A percentile compares a stretch with the other conserved stretches of the same genome.
Evolutionary conservation across 2,888 invertebrate species (phyloP).

Genomic region (Helleia helle): DNA sequence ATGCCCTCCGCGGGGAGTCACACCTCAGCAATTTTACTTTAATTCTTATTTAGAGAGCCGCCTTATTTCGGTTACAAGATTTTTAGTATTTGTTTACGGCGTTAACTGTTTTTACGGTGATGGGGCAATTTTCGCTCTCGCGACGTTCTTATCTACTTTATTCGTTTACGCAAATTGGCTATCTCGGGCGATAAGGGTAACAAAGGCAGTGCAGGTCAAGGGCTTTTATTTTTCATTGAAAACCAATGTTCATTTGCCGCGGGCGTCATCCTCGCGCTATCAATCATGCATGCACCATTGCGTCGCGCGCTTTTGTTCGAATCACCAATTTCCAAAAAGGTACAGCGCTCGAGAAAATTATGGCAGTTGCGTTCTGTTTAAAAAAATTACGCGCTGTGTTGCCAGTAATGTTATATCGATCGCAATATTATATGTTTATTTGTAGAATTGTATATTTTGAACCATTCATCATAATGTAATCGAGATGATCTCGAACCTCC

Average conservation of each 20-base stretch:
- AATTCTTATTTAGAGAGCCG: constrained; percentile 72
- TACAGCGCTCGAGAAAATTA: constrained; percentile 55
- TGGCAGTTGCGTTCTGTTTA: constrained; percentile 59
- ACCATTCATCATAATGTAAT: not conserved
- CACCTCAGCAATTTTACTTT: constrained; percentile 71
- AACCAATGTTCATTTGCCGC: constrained; percentile 45
- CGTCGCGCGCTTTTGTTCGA: constrained; percentile 66
- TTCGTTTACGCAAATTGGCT: constrained; percentile 43
- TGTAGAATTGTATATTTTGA: not conserved
- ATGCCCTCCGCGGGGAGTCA: constrained; percentile 51
- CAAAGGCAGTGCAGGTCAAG: constrained; percentile 51
- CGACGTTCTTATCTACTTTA: constrained; percentile 45
- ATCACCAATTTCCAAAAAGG: constrained; percentile 67
- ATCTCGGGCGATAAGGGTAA: constrained; percentile 22
- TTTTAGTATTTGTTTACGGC: constrained; percentile 71
- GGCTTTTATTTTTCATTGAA: constrained; percentile 44
- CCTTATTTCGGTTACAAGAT: constrained; percentile 71
- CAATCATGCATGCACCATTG: constrained; percentile 72
- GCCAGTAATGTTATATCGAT: constrained; percentile 25
- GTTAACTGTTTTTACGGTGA: constrained; percentile 47
- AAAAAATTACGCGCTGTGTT: no score
- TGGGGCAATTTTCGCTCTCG: constrained; percentile 57
- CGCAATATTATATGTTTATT: not conserved
- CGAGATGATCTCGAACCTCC: constrained; percentile 8
- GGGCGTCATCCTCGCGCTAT: constrained; percentile 58